Evolutionary conservation across 2,888 invertebrate species (phyloP), one percentile per base, ranked within the genome.

Genomic region (Cheilosia grossa): DNA sequence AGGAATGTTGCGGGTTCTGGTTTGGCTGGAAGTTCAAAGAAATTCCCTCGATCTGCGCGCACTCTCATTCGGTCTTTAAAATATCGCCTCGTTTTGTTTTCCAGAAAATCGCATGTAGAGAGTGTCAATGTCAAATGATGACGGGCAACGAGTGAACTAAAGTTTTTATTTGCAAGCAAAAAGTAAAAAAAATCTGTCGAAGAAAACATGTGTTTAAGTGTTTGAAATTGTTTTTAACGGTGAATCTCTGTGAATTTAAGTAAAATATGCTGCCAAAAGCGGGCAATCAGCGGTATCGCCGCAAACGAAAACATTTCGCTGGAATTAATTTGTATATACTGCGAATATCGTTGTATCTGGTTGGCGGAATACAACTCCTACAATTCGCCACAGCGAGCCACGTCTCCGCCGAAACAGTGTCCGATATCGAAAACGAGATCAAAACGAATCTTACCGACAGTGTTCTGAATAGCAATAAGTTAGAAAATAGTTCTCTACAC

Each of bases 301-400:
- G 87, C 82, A 88, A 88, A 67, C 82, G 83, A 79, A 86, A 83
- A 78, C 83, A 86, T 79, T 82, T 85, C 49, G 74, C 86, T 47
- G 86, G 87, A 67, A 67, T 81, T 7, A 88, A 87, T 70, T 61
- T 87, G 17, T 78, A 82, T 77, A 61, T 87, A 1, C 54, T 87
- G n/a, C 79, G 80, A 56, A 82, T 87, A 70, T 82, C 75, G 47
- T 53, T 87, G 59, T 87, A 85, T 79, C 82, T 88, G 80, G 87
- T 89, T 88, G 88, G 88, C 87, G 88, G 80, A 19, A 77, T 83
- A 15, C 63, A 77, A 15, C 53, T 77, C 9, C 27, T 80, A 15
- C 64, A 77, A 59, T 69, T 24, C 19, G 19, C 82, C 9, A 47
- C 80, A 51, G 58, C 75, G 56, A 80, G 30, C 37, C 10, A 27